A percentile compares a stretch with the other conserved stretches of the same genome.
Evolutionary conservation across 1,140 invertebrate species (phyloP).

Genomic region (Odontomachus brunneus): DNA sequence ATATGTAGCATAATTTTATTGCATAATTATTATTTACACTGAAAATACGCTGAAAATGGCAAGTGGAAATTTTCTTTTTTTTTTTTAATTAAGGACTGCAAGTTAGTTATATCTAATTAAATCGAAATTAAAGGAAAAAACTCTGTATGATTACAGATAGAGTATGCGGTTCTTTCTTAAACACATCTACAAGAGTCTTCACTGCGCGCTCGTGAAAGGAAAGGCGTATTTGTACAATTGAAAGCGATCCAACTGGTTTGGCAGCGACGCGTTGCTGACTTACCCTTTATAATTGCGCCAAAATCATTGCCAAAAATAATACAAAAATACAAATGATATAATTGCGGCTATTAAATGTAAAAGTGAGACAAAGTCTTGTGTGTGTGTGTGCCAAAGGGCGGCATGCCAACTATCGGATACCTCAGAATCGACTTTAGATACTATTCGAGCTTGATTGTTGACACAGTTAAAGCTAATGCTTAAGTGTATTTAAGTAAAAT

Average conservation of each 20-base stretch:
- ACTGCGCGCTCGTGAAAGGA: background rate
- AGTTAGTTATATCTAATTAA: too few species aligned
- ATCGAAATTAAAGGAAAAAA: too few species aligned
- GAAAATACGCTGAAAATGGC: background rate
- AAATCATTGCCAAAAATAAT: conserved; percentile 56
- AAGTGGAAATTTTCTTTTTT: background rate
- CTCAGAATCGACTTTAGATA: conserved; percentile 7
- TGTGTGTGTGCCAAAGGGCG: conserved; percentile 12
- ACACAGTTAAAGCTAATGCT: background rate
- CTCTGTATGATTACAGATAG: too few species aligned
- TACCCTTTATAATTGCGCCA: conserved; percentile 22
- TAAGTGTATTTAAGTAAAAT: too few species aligned
- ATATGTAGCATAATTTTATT: background rate
- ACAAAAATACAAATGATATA: conserved; percentile 63
- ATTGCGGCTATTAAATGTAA: conserved; percentile 50
- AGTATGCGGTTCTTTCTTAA: too few species aligned
- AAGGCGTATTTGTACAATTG: conserved; percentile 23
- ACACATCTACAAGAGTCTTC: background rate
- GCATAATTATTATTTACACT: too few species aligned
- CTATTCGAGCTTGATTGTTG: conserved; percentile 3
- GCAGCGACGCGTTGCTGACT: background rate
- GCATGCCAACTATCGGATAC: conserved; percentile 51
- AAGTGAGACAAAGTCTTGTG: conserved; percentile 24
- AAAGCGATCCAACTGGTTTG: conserved; percentile 11
- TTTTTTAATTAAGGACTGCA: too few species aligned